These are phyloP conservation scores for Clarias batrachus DNA, from an alignment of 2,113 vertebrate genomes.

Conservation along the genomic window DNA sequence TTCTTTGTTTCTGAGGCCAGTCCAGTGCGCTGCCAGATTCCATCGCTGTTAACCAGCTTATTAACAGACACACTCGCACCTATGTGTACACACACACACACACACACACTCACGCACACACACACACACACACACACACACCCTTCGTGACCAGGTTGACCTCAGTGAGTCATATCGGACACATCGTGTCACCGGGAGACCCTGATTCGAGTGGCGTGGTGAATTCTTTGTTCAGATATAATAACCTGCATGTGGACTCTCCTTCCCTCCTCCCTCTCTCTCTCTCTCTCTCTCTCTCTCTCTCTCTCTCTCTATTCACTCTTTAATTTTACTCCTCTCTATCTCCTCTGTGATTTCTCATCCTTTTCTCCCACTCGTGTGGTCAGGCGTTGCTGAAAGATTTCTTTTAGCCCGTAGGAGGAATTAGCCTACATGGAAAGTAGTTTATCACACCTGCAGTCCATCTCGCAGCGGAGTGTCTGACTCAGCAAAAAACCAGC, in stretches of 20 bases:
- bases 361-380: neutral
- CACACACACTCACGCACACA: neutral
- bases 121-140: neutral
- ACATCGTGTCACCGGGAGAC: neutral
- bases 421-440: constrained; percentile 36
- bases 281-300: neutral
- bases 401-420: constrained; percentile 49
- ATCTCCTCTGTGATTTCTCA: neutral
- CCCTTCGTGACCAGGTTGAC: neutral
- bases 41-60: neutral
- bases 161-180: neutral
- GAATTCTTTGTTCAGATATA: neutral
- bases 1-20: constrained; percentile 43
- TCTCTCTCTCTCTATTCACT: constrained; percentile 3
- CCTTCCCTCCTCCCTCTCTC: neutral
- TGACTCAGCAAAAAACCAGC: constrained; percentile 5
- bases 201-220: too few species aligned
- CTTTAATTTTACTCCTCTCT: neutral
- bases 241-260: neutral
- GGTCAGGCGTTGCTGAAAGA: neutral
- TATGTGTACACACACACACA: neutral
- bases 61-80: neutral
- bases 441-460: constrained; percentile 43
- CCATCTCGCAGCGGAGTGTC: constrained; percentile 20
- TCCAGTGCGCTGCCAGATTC: neutral